These are phyloP conservation scores for Sinohyriopsis cumingii DNA, from an alignment of 2,888 invertebrate species.

Conservation along the genomic window DNA sequence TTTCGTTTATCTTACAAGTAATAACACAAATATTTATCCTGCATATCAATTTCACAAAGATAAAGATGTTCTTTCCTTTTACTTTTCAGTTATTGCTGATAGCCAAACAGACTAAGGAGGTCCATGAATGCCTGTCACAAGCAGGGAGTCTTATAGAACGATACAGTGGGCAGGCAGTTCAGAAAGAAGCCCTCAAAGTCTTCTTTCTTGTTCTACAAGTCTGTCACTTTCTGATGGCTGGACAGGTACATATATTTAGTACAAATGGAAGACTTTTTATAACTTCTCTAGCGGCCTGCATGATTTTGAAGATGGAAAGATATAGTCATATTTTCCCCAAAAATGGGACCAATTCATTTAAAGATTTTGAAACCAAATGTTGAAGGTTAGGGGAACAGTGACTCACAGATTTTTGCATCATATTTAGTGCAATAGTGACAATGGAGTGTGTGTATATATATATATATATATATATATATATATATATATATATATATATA, in stretches of 20 bases:
- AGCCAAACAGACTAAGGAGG: constrained; percentile 93
- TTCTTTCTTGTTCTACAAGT: constrained; percentile 97
- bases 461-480: no score
- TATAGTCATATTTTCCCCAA: no score
- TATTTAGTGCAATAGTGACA: no score
- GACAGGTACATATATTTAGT: constrained; percentile 77
- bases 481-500: no score
- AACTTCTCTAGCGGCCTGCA: no score
- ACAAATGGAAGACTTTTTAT: no score
- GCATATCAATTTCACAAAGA: constrained; percentile 21
- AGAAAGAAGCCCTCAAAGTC: constrained; percentile 92
- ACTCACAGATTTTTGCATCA: no score
- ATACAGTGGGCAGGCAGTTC: constrained; percentile 86
- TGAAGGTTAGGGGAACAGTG: no score
- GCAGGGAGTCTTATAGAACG: constrained; percentile 93
- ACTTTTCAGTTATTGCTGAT: constrained; percentile 86
- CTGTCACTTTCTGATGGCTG: constrained; percentile 96
- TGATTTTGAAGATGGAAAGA: no score
- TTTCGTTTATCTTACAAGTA: neutral
- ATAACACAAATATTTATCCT: neutral
- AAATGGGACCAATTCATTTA: no score
- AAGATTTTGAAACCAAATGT: no score
- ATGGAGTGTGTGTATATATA: no score
- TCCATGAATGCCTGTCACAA: constrained; percentile 89
- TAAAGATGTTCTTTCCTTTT: constrained; percentile 7